Evolutionary conservation across 1,140 invertebrate species (phyloP).

Genomic region (Penaeus vannamei): DNA sequence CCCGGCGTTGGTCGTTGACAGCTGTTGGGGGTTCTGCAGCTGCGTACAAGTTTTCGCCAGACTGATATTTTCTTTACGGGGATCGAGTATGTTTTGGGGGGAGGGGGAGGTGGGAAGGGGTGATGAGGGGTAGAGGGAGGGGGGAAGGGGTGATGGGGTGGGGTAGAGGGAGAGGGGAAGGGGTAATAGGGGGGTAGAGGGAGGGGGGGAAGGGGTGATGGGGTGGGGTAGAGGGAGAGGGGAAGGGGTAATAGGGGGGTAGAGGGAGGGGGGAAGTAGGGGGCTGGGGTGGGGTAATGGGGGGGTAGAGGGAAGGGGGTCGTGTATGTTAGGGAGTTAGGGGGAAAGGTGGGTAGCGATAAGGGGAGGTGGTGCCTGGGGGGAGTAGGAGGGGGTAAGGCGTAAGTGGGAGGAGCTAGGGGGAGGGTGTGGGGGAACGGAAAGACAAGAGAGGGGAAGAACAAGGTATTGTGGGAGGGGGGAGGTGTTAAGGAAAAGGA

Average conservation of each 20-base stretch:
- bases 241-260: neutral
- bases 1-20: conserved; percentile 27
- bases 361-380: no score
- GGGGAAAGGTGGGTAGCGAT: neutral
- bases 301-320: neutral
- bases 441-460: neutral
- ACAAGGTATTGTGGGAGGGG: neutral
- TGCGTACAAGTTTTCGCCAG: neutral
- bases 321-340: neutral
- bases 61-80: conserved; percentile 10
- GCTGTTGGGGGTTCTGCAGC: neutral
- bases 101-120: neutral
- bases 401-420: neutral
- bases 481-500: no score
- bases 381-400: neutral
- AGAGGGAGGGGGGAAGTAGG: no score
- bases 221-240: neutral
- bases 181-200: neutral
- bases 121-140: neutral
- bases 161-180: neutral
- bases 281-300: neutral
- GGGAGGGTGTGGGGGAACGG: neutral
- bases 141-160: neutral
- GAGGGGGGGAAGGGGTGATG: no score
- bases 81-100: neutral